Percentiles rank a stretch among this genome's conserved stretches.
Conservation (phyloP, 2,797 vertebrate genomes). For the Molossus molossus region DNA sequence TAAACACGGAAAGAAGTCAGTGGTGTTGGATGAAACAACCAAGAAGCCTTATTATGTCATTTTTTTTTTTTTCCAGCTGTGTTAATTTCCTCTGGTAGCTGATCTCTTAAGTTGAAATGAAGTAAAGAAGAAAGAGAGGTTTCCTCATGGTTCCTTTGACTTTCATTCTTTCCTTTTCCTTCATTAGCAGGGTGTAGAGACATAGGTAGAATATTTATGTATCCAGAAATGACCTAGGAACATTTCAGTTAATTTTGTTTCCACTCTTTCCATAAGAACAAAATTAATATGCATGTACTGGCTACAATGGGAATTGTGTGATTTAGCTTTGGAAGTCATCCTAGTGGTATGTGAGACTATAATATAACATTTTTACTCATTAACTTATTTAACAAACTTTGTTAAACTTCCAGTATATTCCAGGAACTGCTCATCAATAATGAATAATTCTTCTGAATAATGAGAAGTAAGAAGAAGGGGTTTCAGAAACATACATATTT, state of each 20-base stretch:
- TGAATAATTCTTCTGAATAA: background rate
- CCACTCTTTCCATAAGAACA: background rate
- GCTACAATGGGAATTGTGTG: background rate
- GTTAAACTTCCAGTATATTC: background rate
- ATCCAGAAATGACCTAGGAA: background rate
- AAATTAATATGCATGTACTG: background rate
- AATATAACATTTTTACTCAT: conserved; percentile 2
- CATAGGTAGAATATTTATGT: background rate
- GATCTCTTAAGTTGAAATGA: background rate
- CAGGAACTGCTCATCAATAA: background rate
- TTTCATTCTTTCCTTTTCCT: background rate
- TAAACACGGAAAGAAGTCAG: background rate
- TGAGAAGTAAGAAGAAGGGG: background rate
- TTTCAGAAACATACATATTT: background rate
- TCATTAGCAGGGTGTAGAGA: background rate
- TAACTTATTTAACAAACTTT: background rate
- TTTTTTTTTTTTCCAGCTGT: background rate
- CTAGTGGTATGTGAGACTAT: background rate
- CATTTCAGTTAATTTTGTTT: conserved; percentile 21
- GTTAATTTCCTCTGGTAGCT: background rate
- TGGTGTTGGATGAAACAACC: background rate
- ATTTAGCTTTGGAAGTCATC: background rate
- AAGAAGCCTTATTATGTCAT: background rate
- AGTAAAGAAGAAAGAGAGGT: background rate
- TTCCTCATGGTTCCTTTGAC: background rate